Conservation (phyloP, 2,888 invertebrate genomes). For the Hypolimnas misippus region DNA sequence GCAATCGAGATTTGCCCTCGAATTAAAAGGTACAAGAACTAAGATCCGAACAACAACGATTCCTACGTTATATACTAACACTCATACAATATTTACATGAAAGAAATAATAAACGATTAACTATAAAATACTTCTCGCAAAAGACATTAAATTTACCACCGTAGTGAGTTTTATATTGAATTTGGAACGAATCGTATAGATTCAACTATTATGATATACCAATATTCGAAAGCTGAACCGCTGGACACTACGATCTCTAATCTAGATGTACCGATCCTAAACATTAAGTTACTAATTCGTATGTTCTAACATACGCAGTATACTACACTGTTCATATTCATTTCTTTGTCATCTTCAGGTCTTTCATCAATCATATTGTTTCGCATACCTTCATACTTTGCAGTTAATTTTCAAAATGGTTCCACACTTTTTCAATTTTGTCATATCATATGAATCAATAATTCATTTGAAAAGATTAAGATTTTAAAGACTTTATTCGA, state of each 20-base stretch:
- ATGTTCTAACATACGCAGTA: slow-evolving; percentile 67
- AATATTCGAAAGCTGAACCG: slow-evolving; percentile 84
- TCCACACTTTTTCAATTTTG: not conserved
- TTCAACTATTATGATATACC: slow-evolving; percentile 68
- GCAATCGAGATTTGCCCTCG: slow-evolving; percentile 60
- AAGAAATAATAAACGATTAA: slow-evolving; percentile 57
- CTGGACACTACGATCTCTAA: slow-evolving; percentile 69
- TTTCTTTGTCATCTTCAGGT: slow-evolving; percentile 22
- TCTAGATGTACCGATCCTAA: slow-evolving; percentile 71
- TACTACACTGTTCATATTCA: slow-evolving; percentile 61
- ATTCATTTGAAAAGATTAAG: not conserved
- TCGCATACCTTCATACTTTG: not conserved
- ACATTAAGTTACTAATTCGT: slow-evolving; percentile 66
- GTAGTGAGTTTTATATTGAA: slow-evolving; percentile 62
- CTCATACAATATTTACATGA: slow-evolving; percentile 73
- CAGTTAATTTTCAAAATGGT: not conserved
- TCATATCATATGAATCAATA: not conserved
- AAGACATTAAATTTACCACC: slow-evolving; percentile 53
- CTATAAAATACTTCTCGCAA: slow-evolving; percentile 59
- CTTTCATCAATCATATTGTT: not conserved
- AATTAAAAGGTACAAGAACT: slow-evolving; percentile 50
- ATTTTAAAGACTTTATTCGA: not conserved
- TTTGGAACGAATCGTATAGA: slow-evolving; percentile 68
- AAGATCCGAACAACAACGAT: slow-evolving; percentile 54
- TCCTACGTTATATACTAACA: slow-evolving; percentile 70